A percentile compares a stretch with the other conserved stretches of the same genome.
Evolutionary conservation across 1,140 invertebrate genomes (phyloP).

Genomic region (Drosophila saltans): DNA sequence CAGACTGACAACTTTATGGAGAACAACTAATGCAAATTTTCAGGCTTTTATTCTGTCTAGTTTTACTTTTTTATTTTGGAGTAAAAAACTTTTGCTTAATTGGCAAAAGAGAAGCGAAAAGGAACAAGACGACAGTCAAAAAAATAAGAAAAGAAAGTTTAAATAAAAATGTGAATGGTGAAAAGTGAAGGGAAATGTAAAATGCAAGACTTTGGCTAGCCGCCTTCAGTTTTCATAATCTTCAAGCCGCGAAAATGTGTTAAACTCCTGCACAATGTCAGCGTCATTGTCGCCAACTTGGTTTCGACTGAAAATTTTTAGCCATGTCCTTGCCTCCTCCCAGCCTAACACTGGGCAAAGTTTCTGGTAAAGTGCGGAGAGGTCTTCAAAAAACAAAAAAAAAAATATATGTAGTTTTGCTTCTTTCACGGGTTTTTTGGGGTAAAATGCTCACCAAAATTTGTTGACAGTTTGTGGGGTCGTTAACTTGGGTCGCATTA

Average conservation of each 20-base stretch:
- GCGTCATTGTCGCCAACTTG: slow-evolving; percentile 55
- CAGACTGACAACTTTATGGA: slow-evolving; percentile 32
- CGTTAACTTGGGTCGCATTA: slow-evolving; percentile 65
- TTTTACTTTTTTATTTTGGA: slow-evolving; percentile 20
- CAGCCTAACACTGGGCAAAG: slow-evolving; percentile 54
- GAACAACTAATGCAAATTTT: slow-evolving; percentile 51
- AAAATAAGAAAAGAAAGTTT: not conserved
- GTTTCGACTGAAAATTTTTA: slow-evolving; percentile 48
- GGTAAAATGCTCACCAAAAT: slow-evolving; percentile 48
- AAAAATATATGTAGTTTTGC: too few relatives aligned
- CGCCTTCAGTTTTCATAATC: slow-evolving; percentile 60
- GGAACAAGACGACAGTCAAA: slow-evolving; percentile 20
- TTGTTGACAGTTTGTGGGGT: slow-evolving; percentile 70
- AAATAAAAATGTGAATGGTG: not conserved
- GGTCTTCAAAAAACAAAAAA: slow-evolving; percentile 24
- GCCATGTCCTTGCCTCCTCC: not conserved
- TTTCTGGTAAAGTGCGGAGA: slow-evolving; percentile 49
- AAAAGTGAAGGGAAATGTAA: slow-evolving; percentile 16
- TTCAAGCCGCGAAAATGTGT: slow-evolving; percentile 70
- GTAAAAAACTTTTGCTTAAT: slow-evolving; percentile 65
- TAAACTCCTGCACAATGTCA: slow-evolving; percentile 71
- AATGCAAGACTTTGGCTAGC: slow-evolving; percentile 22
- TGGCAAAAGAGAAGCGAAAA: slow-evolving; percentile 42
- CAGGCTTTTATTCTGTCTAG: slow-evolving; percentile 33
- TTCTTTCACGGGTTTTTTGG: slow-evolving; percentile 32